A percentile compares a stretch with the other conserved stretches of the same genome.
Conservation (phyloP, 2,888 invertebrate genomes). For the Galerucella calmariensis region DNA sequence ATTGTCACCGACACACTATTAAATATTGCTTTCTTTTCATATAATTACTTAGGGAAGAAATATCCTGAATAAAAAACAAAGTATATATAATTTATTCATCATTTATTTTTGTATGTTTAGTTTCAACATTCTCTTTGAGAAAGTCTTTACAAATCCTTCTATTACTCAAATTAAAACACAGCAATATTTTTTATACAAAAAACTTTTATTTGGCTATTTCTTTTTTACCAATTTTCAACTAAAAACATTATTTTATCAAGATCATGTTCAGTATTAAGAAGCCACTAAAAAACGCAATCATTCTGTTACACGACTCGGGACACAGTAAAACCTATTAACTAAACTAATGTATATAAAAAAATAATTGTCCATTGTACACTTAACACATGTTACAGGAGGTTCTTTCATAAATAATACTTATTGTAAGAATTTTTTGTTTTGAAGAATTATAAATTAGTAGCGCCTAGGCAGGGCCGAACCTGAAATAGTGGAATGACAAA, state of each 20-base stretch:
- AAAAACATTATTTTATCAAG: slow-evolving; percentile 11
- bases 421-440: slow-evolving; percentile 36
- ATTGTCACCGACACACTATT: neutral
- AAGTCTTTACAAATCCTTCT: neutral
- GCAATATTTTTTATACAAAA: slow-evolving; percentile 16
- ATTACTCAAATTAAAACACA: slow-evolving; percentile 12
- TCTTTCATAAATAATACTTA: slow-evolving; percentile 38
- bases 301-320: slow-evolving; percentile 1
- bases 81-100: neutral
- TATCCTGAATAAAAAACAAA: slow-evolving; percentile 5
- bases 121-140: neutral
- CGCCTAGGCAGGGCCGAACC: slow-evolving; percentile 56
- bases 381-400: slow-evolving; percentile 25
- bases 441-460: slow-evolving; percentile 49
- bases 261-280: slow-evolving; percentile 8
- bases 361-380: slow-evolving; percentile 31
- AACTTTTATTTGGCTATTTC: neutral
- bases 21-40: neutral
- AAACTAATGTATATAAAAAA: slow-evolving; percentile 30
- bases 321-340: slow-evolving; percentile 30
- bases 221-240: neutral
- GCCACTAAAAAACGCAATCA: slow-evolving; percentile 25
- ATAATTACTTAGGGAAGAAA: neutral
- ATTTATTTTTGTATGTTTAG: slow-evolving; percentile 2
- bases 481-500: slow-evolving; percentile 53